Evolutionary conservation across 1,140 invertebrate genomes (phyloP).

Genomic region (Bombus consobrinus): DNA sequence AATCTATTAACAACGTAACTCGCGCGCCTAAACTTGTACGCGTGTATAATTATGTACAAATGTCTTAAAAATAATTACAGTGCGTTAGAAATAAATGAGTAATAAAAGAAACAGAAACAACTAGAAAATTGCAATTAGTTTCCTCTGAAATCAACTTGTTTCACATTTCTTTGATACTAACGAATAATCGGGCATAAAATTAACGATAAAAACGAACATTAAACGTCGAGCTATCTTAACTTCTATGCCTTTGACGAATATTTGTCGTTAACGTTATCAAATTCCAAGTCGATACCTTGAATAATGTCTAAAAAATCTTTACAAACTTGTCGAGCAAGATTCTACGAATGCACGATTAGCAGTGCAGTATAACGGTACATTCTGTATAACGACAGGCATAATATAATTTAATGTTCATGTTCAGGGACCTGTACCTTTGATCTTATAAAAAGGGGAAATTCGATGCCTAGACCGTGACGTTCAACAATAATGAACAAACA

Average conservation of each 20-base stretch:
- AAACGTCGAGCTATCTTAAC: not conserved
- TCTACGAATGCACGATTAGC: conserved; percentile 21
- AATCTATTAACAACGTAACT: not conserved
- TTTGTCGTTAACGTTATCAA: not conserved
- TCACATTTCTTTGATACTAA: not conserved
- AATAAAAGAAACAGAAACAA: not conserved
- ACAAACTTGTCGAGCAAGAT: not conserved
- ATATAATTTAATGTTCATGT: conserved; percentile 29
- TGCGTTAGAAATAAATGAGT: not conserved
- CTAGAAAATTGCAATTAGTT: not conserved
- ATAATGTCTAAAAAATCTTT: conserved; percentile 1
- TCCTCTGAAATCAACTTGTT: not conserved
- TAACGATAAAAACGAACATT: too few relatives aligned
- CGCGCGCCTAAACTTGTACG: not conserved
- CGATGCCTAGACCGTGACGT: not conserved
- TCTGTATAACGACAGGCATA: conserved; percentile 43
- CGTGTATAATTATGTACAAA: not conserved
- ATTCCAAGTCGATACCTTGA: not conserved
- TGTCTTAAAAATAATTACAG: not conserved
- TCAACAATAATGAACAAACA: conserved; percentile 11
- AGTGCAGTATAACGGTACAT: conserved; percentile 24
- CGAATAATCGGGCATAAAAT: not conserved
- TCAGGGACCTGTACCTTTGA: not conserved
- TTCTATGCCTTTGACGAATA: not conserved
- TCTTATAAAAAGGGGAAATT: conserved; percentile 16